Evolutionary conservation across 2,888 invertebrate genomes (phyloP).

Genomic region (Octonoba sinensis): DNA sequence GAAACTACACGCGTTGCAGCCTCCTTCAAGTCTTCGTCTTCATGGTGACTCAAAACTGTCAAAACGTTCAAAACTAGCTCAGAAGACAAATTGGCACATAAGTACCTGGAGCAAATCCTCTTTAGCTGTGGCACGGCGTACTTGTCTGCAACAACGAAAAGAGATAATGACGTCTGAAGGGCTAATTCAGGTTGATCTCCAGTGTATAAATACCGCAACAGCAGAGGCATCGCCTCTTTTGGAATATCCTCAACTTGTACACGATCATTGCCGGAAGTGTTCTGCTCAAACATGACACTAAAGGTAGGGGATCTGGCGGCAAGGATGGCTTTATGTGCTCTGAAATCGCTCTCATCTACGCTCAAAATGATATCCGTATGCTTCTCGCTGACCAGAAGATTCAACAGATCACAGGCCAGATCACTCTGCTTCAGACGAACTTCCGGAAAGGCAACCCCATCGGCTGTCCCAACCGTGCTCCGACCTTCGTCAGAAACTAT

Average conservation of each 20-base stretch:
- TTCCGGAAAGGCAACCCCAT: not conserved
- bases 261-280: constrained; percentile 12
- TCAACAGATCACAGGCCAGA: constrained; percentile 6
- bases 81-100: constrained; percentile 15
- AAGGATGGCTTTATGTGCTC: constrained; percentile 37
- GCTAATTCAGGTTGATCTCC: constrained; percentile 14
- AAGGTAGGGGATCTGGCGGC: constrained; percentile 40
- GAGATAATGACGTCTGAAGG: constrained; percentile 4
- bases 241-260: constrained; percentile 28
- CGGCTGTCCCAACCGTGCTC: not conserved
- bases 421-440: constrained; percentile 4
- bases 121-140: constrained; percentile 40
- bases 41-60: constrained; percentile 25
- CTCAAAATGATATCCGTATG: constrained; percentile 29
- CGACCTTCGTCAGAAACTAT: constrained; percentile 10
- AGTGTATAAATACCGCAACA: constrained; percentile 34
- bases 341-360: constrained; percentile 18
- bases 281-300: constrained; percentile 46
- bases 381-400: constrained; percentile 13
- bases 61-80: constrained; percentile 34
- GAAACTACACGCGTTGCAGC: constrained; percentile 33
- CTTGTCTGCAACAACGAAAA: constrained; percentile 45
- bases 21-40: constrained; percentile 34
- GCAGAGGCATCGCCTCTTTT: constrained; percentile 21
- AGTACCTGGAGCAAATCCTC: constrained; percentile 20